Conservation (phyloP, 2,888 invertebrate species). For the Colostygia pectinataria region DNA sequence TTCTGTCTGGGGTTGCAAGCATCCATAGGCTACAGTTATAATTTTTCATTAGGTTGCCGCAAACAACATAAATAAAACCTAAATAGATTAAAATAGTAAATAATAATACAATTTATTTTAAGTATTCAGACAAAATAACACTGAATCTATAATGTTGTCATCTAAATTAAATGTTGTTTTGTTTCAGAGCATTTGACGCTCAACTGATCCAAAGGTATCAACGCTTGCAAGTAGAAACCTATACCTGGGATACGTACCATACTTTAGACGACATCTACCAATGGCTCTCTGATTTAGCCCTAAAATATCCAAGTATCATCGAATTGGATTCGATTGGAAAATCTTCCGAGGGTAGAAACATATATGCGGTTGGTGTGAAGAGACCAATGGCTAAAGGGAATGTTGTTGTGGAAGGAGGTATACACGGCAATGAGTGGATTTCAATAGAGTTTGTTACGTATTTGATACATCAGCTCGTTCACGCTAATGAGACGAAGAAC, state of each 20-base stretch:
- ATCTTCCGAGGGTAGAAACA: slow-evolving; percentile 69
- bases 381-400: slow-evolving; percentile 50
- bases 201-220: slow-evolving; percentile 47
- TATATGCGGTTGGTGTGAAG: slow-evolving; percentile 52
- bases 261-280: slow-evolving; percentile 81
- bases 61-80: no score
- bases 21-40: no score
- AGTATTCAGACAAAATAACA: no score
- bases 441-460: slow-evolving; percentile 84
- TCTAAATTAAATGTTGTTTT: no score
- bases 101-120: no score
- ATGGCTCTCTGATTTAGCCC: slow-evolving; percentile 79
- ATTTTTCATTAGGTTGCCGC: no score
- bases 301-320: slow-evolving; percentile 61
- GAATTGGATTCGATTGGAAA: slow-evolving; percentile 61
- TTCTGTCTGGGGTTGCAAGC: no score
- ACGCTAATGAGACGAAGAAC: slow-evolving; percentile 54
- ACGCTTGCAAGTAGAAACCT: slow-evolving; percentile 42
- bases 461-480: slow-evolving; percentile 78
- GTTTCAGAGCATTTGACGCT: slow-evolving; percentile 55
- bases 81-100: no score
- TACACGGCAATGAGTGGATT: slow-evolving; percentile 91
- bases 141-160: no score
- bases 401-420: slow-evolving; percentile 83
- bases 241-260: slow-evolving; percentile 82